Evolutionary conservation across 2,797 vertebrate species (phyloP).

Genomic region (Xenentodon cancila): DNA sequence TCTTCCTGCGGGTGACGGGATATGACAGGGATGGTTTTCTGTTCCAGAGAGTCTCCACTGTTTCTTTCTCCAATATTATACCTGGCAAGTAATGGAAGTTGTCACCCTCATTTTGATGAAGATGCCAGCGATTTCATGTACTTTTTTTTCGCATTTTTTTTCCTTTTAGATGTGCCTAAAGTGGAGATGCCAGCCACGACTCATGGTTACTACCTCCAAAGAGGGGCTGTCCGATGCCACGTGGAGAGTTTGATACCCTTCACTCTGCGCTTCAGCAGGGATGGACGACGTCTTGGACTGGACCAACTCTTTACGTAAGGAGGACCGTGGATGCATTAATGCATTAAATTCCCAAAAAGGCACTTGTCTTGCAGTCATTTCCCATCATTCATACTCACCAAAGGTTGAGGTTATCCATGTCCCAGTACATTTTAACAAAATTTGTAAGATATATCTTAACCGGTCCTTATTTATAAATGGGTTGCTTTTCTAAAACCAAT

Average conservation of each 20-base stretch:
- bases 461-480: constrained; percentile 1
- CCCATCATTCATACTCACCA: neutral
- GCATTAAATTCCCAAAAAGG: neutral
- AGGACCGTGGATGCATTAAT: neutral
- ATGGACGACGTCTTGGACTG: constrained; percentile 86
- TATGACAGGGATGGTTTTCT: constrained; percentile 90
- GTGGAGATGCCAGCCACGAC: constrained; percentile 89
- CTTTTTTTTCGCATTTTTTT: constrained; percentile 15
- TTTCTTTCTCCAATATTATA: constrained; percentile 92
- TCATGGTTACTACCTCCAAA: constrained; percentile 93
- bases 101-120: neutral
- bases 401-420: neutral
- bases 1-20: constrained; percentile 92
- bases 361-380: neutral
- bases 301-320: constrained; percentile 93
- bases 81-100: constrained; percentile 84
- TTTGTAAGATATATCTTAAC: neutral
- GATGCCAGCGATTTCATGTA: neutral
- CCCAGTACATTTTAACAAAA: no score
- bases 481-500: neutral
- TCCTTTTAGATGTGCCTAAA: constrained; percentile 87
- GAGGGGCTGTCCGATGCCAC: constrained; percentile 85
- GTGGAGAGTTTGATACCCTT: constrained; percentile 94
- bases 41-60: constrained; percentile 96
- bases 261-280: constrained; percentile 88